Evolutionary conservation across 2,888 invertebrate genomes (phyloP).

Genomic region (Ametastegia equiseti): DNA sequence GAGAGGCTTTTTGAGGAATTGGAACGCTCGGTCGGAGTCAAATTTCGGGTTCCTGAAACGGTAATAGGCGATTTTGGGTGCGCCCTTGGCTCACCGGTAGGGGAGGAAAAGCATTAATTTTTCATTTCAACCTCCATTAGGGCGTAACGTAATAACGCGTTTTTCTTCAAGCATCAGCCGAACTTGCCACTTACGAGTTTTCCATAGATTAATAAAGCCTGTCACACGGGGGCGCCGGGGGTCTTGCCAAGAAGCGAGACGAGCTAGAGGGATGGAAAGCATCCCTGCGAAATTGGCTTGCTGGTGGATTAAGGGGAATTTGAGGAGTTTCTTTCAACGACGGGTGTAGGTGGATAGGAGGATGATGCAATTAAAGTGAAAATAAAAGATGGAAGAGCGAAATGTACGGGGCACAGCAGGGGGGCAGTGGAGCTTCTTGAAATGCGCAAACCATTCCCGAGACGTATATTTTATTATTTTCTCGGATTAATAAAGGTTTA

Average conservation of each 20-base stretch:
- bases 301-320: constrained; percentile 20
- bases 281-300: constrained; percentile 22
- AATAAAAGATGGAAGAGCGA: background rate
- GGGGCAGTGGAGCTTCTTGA: too few relatives aligned
- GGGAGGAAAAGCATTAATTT: constrained; percentile 14
- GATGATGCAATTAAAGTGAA: constrained; percentile 9
- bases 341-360: background rate
- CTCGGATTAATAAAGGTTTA: constrained; percentile 36
- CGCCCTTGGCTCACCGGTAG: background rate
- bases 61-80: background rate
- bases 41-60: background rate
- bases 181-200: constrained; percentile 44
- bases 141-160: constrained; percentile 24
- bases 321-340: constrained; percentile 9
- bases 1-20: background rate
- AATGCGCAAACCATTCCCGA: background rate
- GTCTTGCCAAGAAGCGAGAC: background rate
- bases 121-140: constrained; percentile 20
- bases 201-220: constrained; percentile 44
- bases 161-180: constrained; percentile 14
- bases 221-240: constrained; percentile 15
- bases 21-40: background rate
- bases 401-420: too few relatives aligned
- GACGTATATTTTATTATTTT: constrained; percentile 30
- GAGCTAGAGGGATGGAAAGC: background rate